phyloP scores from a whole-genome alignment of 2,888 invertebrate species.

The Tillus elongatus region DNA sequence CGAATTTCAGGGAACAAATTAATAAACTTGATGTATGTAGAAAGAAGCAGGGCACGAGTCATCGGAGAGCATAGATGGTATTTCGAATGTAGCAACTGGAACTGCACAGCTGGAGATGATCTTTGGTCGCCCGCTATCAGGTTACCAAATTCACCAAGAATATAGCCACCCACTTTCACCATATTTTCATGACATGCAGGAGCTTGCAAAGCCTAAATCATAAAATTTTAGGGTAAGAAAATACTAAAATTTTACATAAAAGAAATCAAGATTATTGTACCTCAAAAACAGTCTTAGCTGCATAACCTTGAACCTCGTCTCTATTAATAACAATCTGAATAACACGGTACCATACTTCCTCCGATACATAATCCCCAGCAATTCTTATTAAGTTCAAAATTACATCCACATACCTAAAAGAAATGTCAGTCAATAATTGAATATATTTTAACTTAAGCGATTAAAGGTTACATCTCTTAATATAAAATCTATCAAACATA shows the following conservation, averaged over 20 bases:
- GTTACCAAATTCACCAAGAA: conserved; percentile 98
- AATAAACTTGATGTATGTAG: conserved; percentile 98
- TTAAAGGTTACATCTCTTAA: background rate
- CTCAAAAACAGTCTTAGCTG: conserved; percentile 99
- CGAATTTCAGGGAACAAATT: conserved; percentile 99
- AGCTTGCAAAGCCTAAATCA: conserved; percentile 76
- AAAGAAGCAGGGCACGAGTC: conserved; percentile 90
- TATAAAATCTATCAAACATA: too few species aligned
- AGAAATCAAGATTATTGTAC: conserved; percentile 37
- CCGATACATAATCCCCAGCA: conserved; percentile 98
- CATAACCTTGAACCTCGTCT: conserved; percentile 99
- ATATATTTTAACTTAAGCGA: background rate
- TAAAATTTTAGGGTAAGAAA: conserved; percentile 11
- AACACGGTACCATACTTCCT: conserved; percentile 99
- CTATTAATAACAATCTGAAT: conserved; percentile 99
- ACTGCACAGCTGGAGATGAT: conserved; percentile 95
- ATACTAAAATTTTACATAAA: conserved; percentile 6
- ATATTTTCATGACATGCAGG: conserved; percentile 99
- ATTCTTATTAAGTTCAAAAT: conserved; percentile 97
- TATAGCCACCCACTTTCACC: conserved; percentile 99
- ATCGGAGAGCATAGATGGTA: conserved; percentile 96
- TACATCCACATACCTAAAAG: conserved; percentile 71
- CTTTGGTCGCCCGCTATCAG: conserved; percentile 97
- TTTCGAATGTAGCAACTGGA: conserved; percentile 96
- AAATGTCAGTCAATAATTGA: conserved; percentile 5